Base-by-base conservation (phyloP, 2,113 vertebrate species). In the Acanthochromis polyacanthus region DNA sequence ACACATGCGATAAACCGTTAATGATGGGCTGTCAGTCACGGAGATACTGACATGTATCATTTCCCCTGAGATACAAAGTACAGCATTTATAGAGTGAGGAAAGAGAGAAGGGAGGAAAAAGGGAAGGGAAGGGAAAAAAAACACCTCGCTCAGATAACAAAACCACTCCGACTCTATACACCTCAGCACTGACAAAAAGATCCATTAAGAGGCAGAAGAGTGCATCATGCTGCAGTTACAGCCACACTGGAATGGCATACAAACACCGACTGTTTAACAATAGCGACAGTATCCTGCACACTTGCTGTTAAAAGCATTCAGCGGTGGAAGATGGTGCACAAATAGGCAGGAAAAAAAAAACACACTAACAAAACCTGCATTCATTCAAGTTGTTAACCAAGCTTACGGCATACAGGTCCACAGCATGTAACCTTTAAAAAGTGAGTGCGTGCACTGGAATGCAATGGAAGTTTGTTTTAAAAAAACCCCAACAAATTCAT, bases 21-120 rank as follows among this genome's bases (percentile, higher is more conserved):
- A 75, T 52, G 79, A 81, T 73, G 65, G 67, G 67, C 76, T 81
- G 81, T 72, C 75, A 68, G 70, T 82, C 77, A 78, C 20, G 20
- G 71, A 86, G 75, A 89, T 60, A 76, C 71, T 79, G 81, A 85
- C 89, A 85, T 53, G 20, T 52, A 80, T 90, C 71, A 81, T 85
- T 91, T 88, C 75, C 81, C 76, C 51, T n/a, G 70, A 86, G 78
- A 87, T 50, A 70, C 70, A 81, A 82, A 81, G 66, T 58, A 66
- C 57, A 57, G 36, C 43, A 22, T 78, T 69, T 45, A 67, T 28
- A 40, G 56, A 63, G 66, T 32, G 58, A 70, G 72, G 40, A 71
- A 64, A 0, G 28, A 52, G 46, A 52, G 46, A 23, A 38, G 19
- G 10, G 52, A 23, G 22, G 52, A 25, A 25, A 3, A 23, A 16